Evolutionary conservation across 2,888 invertebrate species (phyloP).

Genomic region (Sphinx pinastri): DNA sequence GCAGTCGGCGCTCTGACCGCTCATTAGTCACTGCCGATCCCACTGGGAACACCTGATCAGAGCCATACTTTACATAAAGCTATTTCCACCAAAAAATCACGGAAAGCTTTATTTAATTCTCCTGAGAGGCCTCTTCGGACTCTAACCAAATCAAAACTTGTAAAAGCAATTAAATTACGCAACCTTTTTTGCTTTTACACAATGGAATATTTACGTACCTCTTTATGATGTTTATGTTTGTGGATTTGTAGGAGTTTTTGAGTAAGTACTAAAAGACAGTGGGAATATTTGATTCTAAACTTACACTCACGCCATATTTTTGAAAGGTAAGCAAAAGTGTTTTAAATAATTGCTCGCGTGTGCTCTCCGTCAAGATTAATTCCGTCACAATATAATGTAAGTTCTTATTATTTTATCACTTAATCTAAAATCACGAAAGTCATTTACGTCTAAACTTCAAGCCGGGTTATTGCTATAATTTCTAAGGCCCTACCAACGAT

Average conservation of each 20-base stretch:
- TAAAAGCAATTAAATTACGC: constrained; percentile 27
- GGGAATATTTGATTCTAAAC: too few relatives aligned
- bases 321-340: too few relatives aligned
- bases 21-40: constrained; percentile 60
- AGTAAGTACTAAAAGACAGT: too few relatives aligned
- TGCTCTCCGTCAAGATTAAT: too few relatives aligned
- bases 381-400: too few relatives aligned
- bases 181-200: constrained; percentile 4
- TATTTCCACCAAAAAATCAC: constrained; percentile 55
- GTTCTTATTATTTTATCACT: too few relatives aligned
- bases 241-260: not conserved
- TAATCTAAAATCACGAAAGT: too few relatives aligned
- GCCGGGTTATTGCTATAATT: too few relatives aligned
- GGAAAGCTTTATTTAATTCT: constrained; percentile 45
- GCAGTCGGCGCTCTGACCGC: constrained; percentile 61
- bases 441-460: too few relatives aligned
- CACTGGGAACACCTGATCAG: constrained; percentile 55
- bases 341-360: too few relatives aligned
- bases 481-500: too few relatives aligned
- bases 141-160: constrained; percentile 39
- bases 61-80: constrained; percentile 50
- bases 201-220: not conserved
- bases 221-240: not conserved
- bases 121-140: constrained; percentile 33
- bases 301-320: too few relatives aligned